Conservation (phyloP, 2,888 invertebrate genomes). For the Epinotia nisella region DNA sequence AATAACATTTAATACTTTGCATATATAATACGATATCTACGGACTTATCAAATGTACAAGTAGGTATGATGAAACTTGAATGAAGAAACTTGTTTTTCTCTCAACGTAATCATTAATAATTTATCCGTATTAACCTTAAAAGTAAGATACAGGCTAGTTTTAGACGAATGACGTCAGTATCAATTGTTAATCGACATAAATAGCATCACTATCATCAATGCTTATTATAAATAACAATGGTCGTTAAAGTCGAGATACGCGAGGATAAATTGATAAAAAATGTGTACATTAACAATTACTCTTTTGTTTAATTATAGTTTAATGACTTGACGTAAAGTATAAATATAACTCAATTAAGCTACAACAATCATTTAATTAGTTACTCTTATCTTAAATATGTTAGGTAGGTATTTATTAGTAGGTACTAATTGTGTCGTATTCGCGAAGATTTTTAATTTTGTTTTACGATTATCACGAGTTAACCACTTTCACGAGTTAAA, state of each 20-base stretch:
- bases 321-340: conserved; percentile 18
- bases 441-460: background rate
- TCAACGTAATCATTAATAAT: conserved; percentile 19
- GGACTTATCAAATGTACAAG: background rate
- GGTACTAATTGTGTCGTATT: background rate
- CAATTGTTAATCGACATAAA: conserved; percentile 33
- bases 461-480: background rate
- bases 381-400: no score
- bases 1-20: no score
- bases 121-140: conserved; percentile 32
- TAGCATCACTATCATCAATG: conserved; percentile 30
- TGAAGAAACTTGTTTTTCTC: conserved; percentile 29
- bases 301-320: conserved; percentile 6
- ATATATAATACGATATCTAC: no score
- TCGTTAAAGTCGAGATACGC: conserved; percentile 31
- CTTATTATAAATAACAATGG: conserved; percentile 41
- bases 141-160: background rate
- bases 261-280: conserved; percentile 15
- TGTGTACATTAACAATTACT: conserved; percentile 21
- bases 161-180: conserved; percentile 25
- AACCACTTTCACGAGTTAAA: background rate
- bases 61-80: background rate
- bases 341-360: background rate
- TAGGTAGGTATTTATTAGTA: no score
- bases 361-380: background rate